Conservation (phyloP, 2,113 vertebrate genomes). For the Nestor notabilis region DNA sequence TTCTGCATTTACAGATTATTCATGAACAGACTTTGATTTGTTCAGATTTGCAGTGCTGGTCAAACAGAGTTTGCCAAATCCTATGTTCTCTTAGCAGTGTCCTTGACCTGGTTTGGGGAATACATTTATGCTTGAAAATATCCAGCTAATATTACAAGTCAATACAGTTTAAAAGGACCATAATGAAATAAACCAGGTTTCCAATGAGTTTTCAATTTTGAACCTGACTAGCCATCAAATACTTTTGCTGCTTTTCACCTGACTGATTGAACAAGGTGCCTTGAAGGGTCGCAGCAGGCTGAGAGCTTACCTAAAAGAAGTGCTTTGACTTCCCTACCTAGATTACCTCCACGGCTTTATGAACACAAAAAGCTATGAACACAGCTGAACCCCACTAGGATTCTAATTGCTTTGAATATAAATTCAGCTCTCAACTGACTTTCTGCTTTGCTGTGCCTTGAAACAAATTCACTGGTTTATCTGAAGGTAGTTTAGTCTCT, state of each 20-base stretch:
- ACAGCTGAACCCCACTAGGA: not conserved
- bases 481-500: not conserved
- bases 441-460: not conserved
- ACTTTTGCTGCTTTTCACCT: not conserved
- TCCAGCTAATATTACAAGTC: not conserved
- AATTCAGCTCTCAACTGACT: not conserved
- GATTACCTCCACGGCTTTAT: not conserved
- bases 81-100: not conserved
- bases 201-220: not conserved
- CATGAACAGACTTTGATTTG: not conserved
- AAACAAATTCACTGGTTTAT: not conserved
- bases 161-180: not conserved
- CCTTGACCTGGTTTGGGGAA: conserved; percentile 21
- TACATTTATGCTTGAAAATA: not conserved
- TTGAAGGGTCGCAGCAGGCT: not conserved
- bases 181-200: not conserved
- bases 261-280: not conserved
- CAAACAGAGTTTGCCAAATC: conserved; percentile 35
- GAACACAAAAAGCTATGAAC: not conserved
- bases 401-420: not conserved
- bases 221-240: not conserved
- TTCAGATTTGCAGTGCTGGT: not conserved
- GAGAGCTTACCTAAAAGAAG: not conserved
- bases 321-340: not conserved
- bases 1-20: conserved; percentile 35